Conservation (phyloP, 2,113 vertebrate species). For the Scomber japonicus region DNA sequence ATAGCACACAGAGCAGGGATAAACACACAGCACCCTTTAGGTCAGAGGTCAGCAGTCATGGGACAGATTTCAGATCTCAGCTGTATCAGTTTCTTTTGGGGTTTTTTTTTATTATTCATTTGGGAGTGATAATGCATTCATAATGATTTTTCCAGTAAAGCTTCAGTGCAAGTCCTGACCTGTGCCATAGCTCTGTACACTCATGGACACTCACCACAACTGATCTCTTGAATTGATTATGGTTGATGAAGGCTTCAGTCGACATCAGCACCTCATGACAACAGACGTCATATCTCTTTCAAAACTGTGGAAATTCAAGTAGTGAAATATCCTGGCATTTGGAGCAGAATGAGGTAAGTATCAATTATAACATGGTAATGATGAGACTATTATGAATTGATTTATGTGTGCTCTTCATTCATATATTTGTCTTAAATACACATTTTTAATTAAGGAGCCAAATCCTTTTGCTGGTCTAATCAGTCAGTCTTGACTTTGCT, state of each 20-base stretch:
- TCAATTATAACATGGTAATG: background rate
- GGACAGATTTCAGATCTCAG: background rate
- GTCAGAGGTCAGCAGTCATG: background rate
- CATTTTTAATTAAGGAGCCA: no score
- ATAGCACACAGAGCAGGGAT: background rate
- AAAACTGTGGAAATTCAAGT: background rate
- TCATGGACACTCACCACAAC: no score
- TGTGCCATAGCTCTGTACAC: background rate
- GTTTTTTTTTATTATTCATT: background rate
- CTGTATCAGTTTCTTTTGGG: background rate
- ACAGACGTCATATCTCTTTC: no score
- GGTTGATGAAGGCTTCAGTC: background rate
- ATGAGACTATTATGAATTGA: background rate
- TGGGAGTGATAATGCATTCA: background rate
- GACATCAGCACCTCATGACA: background rate
- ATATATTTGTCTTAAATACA: no score
- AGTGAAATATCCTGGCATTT: background rate
- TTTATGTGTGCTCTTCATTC: background rate
- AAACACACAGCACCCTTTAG: background rate
- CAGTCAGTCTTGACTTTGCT: background rate
- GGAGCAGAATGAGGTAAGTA: background rate
- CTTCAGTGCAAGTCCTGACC: no score
- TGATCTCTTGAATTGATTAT: no score
- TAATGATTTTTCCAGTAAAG: background rate
- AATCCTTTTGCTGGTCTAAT: background rate